Conservation (phyloP, 2,113 vertebrate species). For the Nerophis lumbriciformis region DNA sequence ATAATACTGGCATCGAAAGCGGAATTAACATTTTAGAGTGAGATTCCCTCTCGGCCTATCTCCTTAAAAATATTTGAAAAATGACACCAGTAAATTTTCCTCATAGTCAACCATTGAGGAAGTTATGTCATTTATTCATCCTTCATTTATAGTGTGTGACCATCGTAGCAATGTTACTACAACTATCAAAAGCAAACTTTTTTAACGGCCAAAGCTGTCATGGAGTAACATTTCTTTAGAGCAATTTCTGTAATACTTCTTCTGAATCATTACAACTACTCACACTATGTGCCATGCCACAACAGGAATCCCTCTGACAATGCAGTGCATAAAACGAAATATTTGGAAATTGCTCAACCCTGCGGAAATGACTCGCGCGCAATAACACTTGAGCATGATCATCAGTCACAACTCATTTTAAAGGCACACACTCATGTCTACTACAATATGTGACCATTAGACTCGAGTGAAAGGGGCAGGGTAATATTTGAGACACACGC, state of each 20-base stretch:
- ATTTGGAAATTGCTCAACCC: constrained; percentile 42
- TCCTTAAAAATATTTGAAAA: no score
- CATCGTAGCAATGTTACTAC: not conserved
- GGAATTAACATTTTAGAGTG: no score
- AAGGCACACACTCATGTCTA: constrained; percentile 3
- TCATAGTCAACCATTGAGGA: no score
- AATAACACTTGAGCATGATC: not conserved
- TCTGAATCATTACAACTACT: constrained; percentile 10
- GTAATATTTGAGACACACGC: constrained; percentile 10
- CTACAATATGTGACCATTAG: not conserved
- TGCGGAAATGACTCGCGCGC: constrained; percentile 28
- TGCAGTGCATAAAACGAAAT: constrained; percentile 22
- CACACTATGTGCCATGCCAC: constrained; percentile 19
- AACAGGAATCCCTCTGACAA: constrained; percentile 37
- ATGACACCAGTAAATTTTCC: no score
- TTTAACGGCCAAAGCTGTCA: not conserved
- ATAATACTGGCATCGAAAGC: no score
- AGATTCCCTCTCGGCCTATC: no score
- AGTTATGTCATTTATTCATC: no score
- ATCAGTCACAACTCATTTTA: constrained; percentile 1
- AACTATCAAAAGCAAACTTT: not conserved
- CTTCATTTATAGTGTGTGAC: no score
- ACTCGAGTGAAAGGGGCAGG: constrained; percentile 31
- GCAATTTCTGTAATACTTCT: constrained; percentile 1
- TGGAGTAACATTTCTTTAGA: not conserved